Evolutionary conservation across 2,888 invertebrate genomes (phyloP).

Genomic region (Plagodis pulveraria): DNA sequence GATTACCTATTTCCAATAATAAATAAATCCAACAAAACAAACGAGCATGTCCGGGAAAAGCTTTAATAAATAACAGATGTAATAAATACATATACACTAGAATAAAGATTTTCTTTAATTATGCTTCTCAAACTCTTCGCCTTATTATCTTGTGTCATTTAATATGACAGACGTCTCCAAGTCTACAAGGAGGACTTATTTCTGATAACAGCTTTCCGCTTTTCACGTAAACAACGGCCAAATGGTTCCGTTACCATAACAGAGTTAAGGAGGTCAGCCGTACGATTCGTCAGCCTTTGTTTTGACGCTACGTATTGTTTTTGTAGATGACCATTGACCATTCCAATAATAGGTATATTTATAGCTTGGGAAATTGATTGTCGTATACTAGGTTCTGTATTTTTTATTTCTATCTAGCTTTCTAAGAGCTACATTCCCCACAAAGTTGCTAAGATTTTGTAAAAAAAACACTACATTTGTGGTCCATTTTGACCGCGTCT

Average conservation of each 20-base stretch:
- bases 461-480: no score
- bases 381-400: not conserved
- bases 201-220: constrained; percentile 68
- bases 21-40: no score
- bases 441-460: no score
- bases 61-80: no score
- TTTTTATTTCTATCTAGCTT: not conserved
- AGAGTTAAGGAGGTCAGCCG: constrained; percentile 44
- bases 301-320: constrained; percentile 37
- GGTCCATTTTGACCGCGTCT: no score
- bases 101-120: no score
- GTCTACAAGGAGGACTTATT: constrained; percentile 56
- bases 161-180: constrained; percentile 15
- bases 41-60: no score
- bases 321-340: constrained; percentile 23
- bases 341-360: constrained; percentile 6
- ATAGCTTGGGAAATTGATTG: not conserved
- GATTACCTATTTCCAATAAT: no score
- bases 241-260: constrained; percentile 48
- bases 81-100: no score
- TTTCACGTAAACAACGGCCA: constrained; percentile 67
- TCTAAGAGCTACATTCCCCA: no score
- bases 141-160: constrained; percentile 11
- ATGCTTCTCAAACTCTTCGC: not conserved
- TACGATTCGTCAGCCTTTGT: constrained; percentile 38